phyloP scores from a whole-genome alignment of 2,113 vertebrate species.

The Garra rufa region DNA sequence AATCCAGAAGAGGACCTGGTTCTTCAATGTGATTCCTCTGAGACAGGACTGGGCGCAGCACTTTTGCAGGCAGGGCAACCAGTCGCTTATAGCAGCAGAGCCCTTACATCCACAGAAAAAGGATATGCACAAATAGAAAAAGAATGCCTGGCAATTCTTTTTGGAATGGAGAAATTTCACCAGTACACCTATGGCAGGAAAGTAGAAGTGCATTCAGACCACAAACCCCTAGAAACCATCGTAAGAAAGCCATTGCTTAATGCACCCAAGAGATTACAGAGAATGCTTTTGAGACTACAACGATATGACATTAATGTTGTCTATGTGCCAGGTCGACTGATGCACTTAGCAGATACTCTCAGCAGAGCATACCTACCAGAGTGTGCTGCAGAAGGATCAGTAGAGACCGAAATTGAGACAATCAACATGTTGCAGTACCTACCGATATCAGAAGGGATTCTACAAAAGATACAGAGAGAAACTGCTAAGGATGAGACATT shows the following conservation, averaged over 20 bases:
- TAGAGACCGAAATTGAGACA: background rate
- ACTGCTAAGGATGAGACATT: conserved; percentile 11
- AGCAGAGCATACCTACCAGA: conserved; percentile 35
- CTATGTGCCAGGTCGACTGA: conserved; percentile 23
- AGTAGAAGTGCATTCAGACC: conserved; percentile 44
- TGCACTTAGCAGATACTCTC: conserved; percentile 28
- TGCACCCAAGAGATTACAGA: conserved; percentile 31
- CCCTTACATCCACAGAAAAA: conserved; percentile 41
- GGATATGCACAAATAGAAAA: conserved; percentile 53
- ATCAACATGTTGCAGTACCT: conserved; percentile 1
- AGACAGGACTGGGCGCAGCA: conserved; percentile 29
- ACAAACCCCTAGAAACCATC: conserved; percentile 48
- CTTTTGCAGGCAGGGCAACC: background rate
- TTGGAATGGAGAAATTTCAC: conserved; percentile 49
- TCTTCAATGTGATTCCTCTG: conserved; percentile 15
- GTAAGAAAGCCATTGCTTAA: background rate
- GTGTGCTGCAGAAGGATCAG: background rate
- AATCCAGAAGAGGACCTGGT: background rate
- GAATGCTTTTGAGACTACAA: conserved; percentile 41
- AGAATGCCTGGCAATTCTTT: conserved; percentile 39
- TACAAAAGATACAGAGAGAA: background rate
- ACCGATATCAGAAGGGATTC: background rate
- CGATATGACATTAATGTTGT: conserved; percentile 31
- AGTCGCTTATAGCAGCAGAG: conserved; percentile 22
- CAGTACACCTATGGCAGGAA: conserved; percentile 49